Conservation (phyloP, 2,113 vertebrate genomes). For the Tragelaphus scriptus region DNA sequence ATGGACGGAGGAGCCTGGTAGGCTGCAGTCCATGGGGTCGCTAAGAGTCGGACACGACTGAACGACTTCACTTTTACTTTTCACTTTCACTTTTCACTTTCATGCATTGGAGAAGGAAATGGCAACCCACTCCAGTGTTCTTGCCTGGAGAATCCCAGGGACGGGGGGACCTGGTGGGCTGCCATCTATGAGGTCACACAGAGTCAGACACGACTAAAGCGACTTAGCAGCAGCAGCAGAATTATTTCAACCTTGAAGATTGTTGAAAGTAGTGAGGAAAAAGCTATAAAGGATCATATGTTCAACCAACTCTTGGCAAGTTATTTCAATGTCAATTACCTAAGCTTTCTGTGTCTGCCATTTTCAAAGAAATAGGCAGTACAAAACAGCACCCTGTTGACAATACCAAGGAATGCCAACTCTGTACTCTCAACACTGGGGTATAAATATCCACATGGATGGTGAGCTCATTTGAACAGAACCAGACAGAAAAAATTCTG, state of each 20-base stretch:
- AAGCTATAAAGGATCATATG: slow-evolving; percentile 39
- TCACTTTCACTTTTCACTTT: no score
- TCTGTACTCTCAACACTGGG: slow-evolving; percentile 29
- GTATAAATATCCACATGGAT: slow-evolving; percentile 47
- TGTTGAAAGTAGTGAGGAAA: slow-evolving; percentile 64
- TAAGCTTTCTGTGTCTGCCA: slow-evolving; percentile 67
- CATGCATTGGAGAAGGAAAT: no score
- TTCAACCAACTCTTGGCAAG: slow-evolving; percentile 55
- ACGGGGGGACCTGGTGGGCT: no score
- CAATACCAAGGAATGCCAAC: slow-evolving; percentile 38
- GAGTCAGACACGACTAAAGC: no score
- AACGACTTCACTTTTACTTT: no score
- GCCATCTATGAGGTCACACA: no score
- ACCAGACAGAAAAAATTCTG: slow-evolving; percentile 51
- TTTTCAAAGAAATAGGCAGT: slow-evolving; percentile 65
- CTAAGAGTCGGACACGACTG: no score
- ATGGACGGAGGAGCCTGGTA: no score
- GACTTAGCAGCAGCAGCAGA: background rate
- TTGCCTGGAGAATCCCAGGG: no score
- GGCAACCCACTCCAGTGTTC: no score
- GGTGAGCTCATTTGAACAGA: slow-evolving; percentile 7
- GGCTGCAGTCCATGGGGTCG: no score
- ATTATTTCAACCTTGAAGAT: slow-evolving; percentile 74
- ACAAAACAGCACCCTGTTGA: slow-evolving; percentile 39
- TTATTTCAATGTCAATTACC: slow-evolving; percentile 60